These are phyloP conservation scores for Volucella inanis DNA, from an alignment of 2,888 invertebrate species.

Conservation along the genomic window DNA sequence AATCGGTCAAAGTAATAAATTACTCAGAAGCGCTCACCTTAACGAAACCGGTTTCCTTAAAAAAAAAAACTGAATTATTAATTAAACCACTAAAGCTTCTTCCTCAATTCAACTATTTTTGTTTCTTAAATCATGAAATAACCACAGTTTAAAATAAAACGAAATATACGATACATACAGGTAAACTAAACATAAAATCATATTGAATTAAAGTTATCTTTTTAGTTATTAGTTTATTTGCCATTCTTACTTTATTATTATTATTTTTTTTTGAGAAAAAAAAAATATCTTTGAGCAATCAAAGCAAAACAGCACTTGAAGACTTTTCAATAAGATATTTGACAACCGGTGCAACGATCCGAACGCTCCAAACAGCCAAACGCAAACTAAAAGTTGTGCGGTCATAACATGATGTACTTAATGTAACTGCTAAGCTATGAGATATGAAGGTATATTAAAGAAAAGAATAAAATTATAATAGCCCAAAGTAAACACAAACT, in stretches of 20 bases:
- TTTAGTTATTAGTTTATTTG: neutral
- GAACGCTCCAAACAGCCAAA: constrained; percentile 48
- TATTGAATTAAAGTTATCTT: too few species aligned
- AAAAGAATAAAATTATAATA: constrained; percentile 16
- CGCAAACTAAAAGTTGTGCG: constrained; percentile 58
- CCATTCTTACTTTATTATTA: constrained; percentile 30
- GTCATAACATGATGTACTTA: constrained; percentile 33
- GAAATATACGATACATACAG: too few species aligned
- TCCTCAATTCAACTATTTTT: constrained; percentile 13
- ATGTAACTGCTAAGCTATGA: constrained; percentile 36
- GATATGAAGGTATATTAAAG: constrained; percentile 13
- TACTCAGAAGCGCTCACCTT: constrained; percentile 11
- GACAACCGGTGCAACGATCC: constrained; percentile 39
- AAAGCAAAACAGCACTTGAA: constrained; percentile 15
- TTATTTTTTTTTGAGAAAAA: neutral
- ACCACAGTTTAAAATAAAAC: neutral
- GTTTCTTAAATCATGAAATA: neutral
- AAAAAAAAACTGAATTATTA: constrained; percentile 34
- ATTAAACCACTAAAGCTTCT: constrained; percentile 32
- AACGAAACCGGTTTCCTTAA: constrained; percentile 42
- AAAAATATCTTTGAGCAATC: neutral
- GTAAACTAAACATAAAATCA: too few species aligned
- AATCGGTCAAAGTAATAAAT: constrained; percentile 9
- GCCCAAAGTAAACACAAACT: neutral
- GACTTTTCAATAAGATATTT: constrained; percentile 32